A percentile compares a stretch with the other conserved stretches of the same genome.
These are phyloP conservation scores for Ctenodactylus gundi DNA, from an alignment of 2,113 vertebrate genomes.

Conservation along the genomic window DNA sequence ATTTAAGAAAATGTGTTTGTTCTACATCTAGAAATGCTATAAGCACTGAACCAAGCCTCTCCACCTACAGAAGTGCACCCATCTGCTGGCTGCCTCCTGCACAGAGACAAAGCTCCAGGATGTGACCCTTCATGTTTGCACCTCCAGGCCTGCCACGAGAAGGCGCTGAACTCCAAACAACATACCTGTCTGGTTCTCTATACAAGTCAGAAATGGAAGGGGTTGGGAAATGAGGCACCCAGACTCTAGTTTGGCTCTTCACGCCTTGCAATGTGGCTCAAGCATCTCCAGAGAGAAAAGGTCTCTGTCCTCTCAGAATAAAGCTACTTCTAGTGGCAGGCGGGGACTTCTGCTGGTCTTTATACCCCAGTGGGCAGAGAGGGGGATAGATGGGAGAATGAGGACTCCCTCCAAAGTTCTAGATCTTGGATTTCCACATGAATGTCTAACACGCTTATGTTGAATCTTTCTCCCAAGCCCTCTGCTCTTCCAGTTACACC, in stretches of 20 bases:
- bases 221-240: neutral
- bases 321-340: neutral
- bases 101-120: neutral
- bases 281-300: neutral
- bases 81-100: neutral
- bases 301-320: no score
- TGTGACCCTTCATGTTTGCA: neutral
- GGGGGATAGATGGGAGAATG: neutral
- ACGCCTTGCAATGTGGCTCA: neutral
- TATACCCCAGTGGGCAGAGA: neutral
- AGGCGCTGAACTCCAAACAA: neutral
- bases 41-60: neutral
- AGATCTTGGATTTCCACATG: neutral
- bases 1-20: neutral
- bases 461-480: neutral
- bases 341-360: neutral
- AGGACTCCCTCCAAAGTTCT: neutral
- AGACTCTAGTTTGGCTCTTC: neutral
- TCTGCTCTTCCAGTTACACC: neutral
- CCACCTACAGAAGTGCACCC: neutral
- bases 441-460: neutral
- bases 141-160: neutral
- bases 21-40: neutral
- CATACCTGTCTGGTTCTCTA: neutral
- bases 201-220: neutral